Percentiles rank a stretch among this genome's conserved stretches.
phyloP scores from a whole-genome alignment of 2,113 vertebrate genomes.

The Strix aluco region DNA sequence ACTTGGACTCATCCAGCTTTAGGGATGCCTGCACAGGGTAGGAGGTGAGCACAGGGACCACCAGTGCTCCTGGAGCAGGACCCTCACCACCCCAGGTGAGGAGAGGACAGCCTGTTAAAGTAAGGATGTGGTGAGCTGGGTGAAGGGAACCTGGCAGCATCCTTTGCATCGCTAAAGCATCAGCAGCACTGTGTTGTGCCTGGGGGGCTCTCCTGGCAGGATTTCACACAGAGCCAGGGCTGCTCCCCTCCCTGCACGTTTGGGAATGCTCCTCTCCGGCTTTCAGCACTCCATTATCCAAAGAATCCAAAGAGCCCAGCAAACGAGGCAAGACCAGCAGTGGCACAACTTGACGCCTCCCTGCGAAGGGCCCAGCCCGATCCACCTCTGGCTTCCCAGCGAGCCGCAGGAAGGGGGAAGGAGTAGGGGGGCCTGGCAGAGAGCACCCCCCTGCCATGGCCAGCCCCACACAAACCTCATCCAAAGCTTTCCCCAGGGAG shows the following conservation, averaged over 20 bases:
- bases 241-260: not conserved
- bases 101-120: not conserved
- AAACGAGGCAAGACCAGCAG: not conserved
- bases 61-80: not conserved
- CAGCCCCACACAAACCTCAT: not conserved
- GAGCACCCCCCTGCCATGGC: not conserved
- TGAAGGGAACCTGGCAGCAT: not conserved
- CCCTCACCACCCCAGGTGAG: not conserved
- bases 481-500: not conserved
- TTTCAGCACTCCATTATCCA: not conserved
- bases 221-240: not conserved
- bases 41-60: not conserved
- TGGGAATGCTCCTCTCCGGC: not conserved
- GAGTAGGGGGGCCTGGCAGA: not conserved
- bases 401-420: not conserved
- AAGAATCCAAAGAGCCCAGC: not conserved
- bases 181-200: rapidly evolving
- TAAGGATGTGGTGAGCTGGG: not conserved
- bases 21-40: not conserved
- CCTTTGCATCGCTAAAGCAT: not conserved
- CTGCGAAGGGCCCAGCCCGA: rapidly evolving
- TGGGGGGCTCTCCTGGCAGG: not conserved
- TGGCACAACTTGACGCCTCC: rapidly evolving
- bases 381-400: not conserved
- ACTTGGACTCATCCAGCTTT: not conserved